These are phyloP conservation scores for Carettochelys insculpta DNA, from an alignment of 2,113 vertebrate genomes.

Conservation along the genomic window DNA sequence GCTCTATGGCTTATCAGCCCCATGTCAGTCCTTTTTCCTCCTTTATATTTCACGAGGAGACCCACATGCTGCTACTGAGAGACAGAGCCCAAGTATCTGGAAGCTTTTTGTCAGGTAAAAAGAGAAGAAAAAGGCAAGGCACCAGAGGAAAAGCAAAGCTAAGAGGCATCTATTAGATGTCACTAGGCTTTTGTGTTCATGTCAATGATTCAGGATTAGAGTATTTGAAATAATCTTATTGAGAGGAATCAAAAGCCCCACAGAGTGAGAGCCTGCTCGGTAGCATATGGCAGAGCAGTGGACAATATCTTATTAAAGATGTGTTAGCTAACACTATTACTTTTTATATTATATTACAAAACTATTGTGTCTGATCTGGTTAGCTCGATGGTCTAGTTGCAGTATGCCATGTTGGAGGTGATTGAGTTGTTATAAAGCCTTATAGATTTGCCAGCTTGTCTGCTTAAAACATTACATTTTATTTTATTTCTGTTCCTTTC, in stretches of 20 bases:
- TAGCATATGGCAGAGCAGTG: constrained; percentile 81
- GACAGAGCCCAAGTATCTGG: constrained; percentile 84
- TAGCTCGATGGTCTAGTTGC: constrained; percentile 71
- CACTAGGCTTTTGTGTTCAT: constrained; percentile 88
- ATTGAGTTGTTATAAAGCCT: background rate
- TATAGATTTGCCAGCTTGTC: constrained; percentile 44
- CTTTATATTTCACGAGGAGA: constrained; percentile 83
- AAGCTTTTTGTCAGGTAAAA: constrained; percentile 88
- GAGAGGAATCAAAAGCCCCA: constrained; percentile 84
- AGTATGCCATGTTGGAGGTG: constrained; percentile 51
- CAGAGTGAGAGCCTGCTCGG: constrained; percentile 76
- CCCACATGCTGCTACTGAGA: constrained; percentile 81
- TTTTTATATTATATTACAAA: constrained; percentile 80
- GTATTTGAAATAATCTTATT: constrained; percentile 92
- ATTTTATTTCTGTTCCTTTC: background rate
- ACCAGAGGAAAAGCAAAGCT: constrained; percentile 85
- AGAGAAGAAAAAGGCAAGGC: constrained; percentile 82
- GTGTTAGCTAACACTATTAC: constrained; percentile 83
- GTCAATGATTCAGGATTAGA: constrained; percentile 91
- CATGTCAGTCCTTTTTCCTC: constrained; percentile 81
- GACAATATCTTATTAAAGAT: constrained; percentile 87
- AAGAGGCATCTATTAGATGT: constrained; percentile 92
- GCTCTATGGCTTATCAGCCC: constrained; percentile 83
- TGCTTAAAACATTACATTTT: constrained; percentile 9
- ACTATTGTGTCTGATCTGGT: constrained; percentile 76